Evolutionary conservation across 2,797 vertebrate species (phyloP).

Genomic region (Spinus olivaceus): DNA sequence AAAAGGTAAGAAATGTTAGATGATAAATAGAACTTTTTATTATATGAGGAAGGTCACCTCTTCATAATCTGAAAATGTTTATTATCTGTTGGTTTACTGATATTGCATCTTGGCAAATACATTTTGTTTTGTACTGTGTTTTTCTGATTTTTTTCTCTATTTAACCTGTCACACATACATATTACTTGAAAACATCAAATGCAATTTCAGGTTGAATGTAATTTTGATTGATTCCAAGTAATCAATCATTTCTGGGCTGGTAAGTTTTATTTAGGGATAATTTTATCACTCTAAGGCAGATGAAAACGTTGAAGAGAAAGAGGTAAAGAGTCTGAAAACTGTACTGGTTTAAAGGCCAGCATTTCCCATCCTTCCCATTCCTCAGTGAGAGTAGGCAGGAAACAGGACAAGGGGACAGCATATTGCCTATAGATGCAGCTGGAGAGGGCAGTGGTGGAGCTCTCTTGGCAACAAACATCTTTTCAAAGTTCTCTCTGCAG

Average conservation of each 20-base stretch:
- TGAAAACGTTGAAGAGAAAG: neutral
- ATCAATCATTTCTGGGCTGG: neutral
- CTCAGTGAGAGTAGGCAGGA: neutral
- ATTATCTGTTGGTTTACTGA: neutral
- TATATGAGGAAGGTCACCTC: neutral
- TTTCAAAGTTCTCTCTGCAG: neutral
- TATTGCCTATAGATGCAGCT: neutral
- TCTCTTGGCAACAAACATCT: neutral
- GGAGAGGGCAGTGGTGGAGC: neutral
- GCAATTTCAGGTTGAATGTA: neutral
- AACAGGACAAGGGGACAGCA: neutral
- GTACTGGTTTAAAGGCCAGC: neutral
- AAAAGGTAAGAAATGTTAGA: accelerated
- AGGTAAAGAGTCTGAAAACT: neutral
- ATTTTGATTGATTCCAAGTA: neutral
- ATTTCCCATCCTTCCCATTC: neutral
- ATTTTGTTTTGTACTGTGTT: neutral
- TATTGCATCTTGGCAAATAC: neutral
- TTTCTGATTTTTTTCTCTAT: neutral
- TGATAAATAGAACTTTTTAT: neutral
- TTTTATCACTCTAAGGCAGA: neutral
- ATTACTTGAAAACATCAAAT: neutral
- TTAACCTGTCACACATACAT: neutral
- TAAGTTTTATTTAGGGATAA: neutral
- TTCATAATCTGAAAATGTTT: neutral